Conservation (phyloP, 2,888 invertebrate species). For the Seira ritae region DNA sequence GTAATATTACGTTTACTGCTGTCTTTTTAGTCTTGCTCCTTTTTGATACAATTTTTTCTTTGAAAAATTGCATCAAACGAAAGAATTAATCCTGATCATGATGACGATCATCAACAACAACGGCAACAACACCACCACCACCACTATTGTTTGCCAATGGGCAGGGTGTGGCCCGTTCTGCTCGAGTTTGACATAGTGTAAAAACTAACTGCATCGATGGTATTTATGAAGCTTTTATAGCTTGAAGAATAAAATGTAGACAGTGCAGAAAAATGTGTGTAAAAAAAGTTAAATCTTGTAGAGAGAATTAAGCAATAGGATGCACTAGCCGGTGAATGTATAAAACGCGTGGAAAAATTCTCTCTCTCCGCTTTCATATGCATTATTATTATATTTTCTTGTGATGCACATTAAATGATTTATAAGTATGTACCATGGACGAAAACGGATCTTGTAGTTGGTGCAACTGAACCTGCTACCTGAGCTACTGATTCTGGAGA, state of each 20-base stretch:
- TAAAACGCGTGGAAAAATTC: not conserved
- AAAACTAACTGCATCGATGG: constrained; percentile 52
- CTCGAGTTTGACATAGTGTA: constrained; percentile 46
- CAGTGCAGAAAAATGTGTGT: not conserved
- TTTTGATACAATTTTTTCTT: not conserved
- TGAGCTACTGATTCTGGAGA: not conserved
- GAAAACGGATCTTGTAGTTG: not conserved
- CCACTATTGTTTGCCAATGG: constrained; percentile 55
- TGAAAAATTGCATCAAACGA: not conserved
- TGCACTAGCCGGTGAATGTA: no score
- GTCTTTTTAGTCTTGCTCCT: not conserved
- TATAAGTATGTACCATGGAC: no score
- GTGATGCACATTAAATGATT: not conserved
- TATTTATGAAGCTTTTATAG: not conserved
- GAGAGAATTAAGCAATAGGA: constrained; percentile 25
- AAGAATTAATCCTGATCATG: constrained; percentile 25
- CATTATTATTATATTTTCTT: no score
- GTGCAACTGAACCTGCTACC: not conserved
- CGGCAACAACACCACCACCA: constrained; percentile 36
- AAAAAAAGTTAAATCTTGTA: not conserved
- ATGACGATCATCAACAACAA: constrained; percentile 31
- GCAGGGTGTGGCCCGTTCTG: constrained; percentile 62
- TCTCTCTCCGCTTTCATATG: not conserved
- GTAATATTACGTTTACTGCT: not conserved
- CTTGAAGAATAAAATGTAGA: not conserved